A percentile compares a stretch with the other conserved stretches of the same genome.
phyloP scores from a whole-genome alignment of 2,888 invertebrate species.

The Phragmatobia fuliginosa region DNA sequence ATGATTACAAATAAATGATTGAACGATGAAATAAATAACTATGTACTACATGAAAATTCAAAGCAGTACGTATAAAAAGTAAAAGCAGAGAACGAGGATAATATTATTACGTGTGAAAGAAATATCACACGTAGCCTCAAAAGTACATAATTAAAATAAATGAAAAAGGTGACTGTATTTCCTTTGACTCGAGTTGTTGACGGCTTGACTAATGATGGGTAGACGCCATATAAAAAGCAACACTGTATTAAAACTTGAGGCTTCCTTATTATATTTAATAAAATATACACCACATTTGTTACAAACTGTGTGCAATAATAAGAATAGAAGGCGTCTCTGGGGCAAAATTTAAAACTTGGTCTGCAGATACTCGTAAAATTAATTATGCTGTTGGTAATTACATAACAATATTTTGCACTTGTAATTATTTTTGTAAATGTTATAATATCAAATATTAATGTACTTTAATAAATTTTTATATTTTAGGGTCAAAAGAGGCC shows the following conservation, averaged over 20 bases:
- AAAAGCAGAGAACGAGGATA: background rate
- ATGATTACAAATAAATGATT: too few species aligned
- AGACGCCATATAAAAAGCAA: constrained; percentile 27
- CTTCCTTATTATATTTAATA: constrained; percentile 41
- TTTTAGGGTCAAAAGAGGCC: background rate
- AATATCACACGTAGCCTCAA: background rate
- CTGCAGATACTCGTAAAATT: constrained; percentile 16
- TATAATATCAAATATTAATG: background rate
- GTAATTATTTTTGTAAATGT: constrained; percentile 1
- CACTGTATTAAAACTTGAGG: constrained; percentile 26
- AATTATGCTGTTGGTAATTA: constrained; percentile 16
- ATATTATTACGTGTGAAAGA: constrained; percentile 3
- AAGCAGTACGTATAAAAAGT: background rate
- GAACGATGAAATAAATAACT: background rate
- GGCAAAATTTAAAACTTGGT: constrained; percentile 20
- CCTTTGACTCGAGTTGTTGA: constrained; percentile 34
- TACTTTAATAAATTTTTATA: background rate
- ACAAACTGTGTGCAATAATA: constrained; percentile 9
- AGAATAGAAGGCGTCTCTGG: constrained; percentile 17
- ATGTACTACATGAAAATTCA: background rate
- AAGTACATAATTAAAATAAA: constrained; percentile 50
- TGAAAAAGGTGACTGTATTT: constrained; percentile 31
- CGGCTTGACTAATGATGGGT: constrained; percentile 42
- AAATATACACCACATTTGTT: constrained; percentile 23
- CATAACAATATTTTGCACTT: background rate